Conservation (phyloP, 2,797 vertebrate genomes). For the Zenarchopterus dispar region DNA sequence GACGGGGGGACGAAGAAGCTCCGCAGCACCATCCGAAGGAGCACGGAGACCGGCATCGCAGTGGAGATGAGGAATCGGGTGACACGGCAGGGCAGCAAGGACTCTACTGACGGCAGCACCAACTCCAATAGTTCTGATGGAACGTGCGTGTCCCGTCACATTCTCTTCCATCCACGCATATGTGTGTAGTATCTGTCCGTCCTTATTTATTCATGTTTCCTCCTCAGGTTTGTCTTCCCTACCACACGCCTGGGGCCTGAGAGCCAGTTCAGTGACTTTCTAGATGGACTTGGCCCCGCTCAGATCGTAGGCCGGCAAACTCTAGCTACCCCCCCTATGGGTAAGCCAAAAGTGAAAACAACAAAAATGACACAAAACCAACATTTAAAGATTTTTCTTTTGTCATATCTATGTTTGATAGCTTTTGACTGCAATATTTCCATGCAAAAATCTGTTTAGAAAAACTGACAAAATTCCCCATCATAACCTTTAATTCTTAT, state of each 20-base stretch:
- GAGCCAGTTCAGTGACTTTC: constrained; percentile 97
- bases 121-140: constrained; percentile 98
- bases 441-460: too few relatives aligned
- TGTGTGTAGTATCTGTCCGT: background rate
- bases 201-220: constrained; percentile 3
- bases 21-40: constrained; percentile 94
- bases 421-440: too few relatives aligned
- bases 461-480: too few relatives aligned
- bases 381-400: background rate
- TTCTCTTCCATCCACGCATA: background rate
- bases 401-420: too few relatives aligned
- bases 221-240: constrained; percentile 89
- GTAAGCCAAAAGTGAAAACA: constrained; percentile 77
- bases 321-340: constrained; percentile 94
- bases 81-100: constrained; percentile 95
- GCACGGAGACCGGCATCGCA: constrained; percentile 97
- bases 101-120: constrained; percentile 97
- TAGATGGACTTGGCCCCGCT: constrained; percentile 95
- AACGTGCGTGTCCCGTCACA: constrained; percentile 84
- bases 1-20: constrained; percentile 95
- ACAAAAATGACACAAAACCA: background rate
- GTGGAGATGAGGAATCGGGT: constrained; percentile 97
- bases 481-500: too few relatives aligned
- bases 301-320: constrained; percentile 98
- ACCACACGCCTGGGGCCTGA: constrained; percentile 92